Evolutionary conservation across 2,888 invertebrate species (phyloP).

Genomic region (Campoletis raptor): DNA sequence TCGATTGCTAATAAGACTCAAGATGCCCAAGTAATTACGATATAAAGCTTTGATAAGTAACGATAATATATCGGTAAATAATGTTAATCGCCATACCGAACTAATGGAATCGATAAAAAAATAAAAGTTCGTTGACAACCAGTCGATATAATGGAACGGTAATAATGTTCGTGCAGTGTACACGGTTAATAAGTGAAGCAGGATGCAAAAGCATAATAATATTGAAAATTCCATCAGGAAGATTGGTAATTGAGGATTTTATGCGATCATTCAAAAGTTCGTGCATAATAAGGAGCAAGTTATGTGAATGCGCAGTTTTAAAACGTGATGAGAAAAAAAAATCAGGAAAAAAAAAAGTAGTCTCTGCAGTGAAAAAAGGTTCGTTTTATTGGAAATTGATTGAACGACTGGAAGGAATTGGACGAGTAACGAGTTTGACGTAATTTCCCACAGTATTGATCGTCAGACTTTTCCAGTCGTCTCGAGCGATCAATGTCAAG

Average conservation of each 20-base stretch:
- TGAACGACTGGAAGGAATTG: neutral
- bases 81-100: constrained; percentile 12
- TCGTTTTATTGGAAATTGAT: neutral
- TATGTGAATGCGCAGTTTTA: neutral
- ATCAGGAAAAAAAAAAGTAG: neutral
- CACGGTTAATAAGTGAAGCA: neutral
- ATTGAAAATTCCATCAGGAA: constrained; percentile 33
- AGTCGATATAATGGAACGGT: neutral
- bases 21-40: constrained; percentile 51
- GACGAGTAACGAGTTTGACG: neutral
- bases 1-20: constrained; percentile 60
- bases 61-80: constrained; percentile 32
- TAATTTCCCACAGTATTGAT: constrained; percentile 2
- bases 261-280: neutral
- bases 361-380: neutral
- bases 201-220: neutral
- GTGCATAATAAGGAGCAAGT: neutral
- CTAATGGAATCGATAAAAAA: constrained; percentile 44
- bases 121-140: constrained; percentile 6
- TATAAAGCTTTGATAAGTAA: constrained; percentile 11
- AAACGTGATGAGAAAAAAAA: neutral
- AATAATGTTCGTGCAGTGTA: neutral
- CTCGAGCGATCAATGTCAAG: neutral
- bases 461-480: neutral
- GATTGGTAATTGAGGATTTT: constrained; percentile 17